Evolutionary conservation across 2,888 invertebrate genomes (phyloP), one percentile per base, ranked within the genome.

Genomic region (Drosophila paramelanica): DNA sequence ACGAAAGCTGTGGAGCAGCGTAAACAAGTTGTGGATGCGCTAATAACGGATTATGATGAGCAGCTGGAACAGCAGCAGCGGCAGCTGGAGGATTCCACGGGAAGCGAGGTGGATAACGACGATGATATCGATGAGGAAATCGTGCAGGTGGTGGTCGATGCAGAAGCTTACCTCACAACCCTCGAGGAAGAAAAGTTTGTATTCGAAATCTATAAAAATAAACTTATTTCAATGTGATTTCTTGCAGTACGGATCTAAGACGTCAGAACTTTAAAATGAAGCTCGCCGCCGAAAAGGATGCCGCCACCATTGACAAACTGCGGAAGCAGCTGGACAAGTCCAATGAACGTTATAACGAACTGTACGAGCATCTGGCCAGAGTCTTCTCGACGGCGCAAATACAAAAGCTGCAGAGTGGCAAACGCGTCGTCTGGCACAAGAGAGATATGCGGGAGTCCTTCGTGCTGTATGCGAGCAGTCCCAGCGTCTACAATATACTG

Each of bases 151-250:
- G 57, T 74, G n/a, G 51, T 69, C 25, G 47, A 73, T 47, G 69
- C 65, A 0, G 74, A 69, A 3, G 55, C 42, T 0, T 74, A 74
- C 14, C 51, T 74, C 0, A 66, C 31, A 25, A 10, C 10, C 0
- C 43, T 74, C 13, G 66, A 66, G 7, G 3, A 6, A 4, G 66
- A 74, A 42, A 74, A 74, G 74, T 74, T 17, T 17, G 61, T 67
- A 43, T 3, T 8, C 1, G 10, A 7, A 1, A 31, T 3, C 11
- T 1, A 17, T n/a, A 31, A 13, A 5, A 6, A 11, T 10, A 6
- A 1, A 4, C 5, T 2, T 5, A 14, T n/a, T 13, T 2, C 36
- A 47, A 49, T 62, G 43, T 1, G 1, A 11, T 47, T 41, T n/a
- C 3, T 50, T 56, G 8, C 43, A 74, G 74, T 51, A 39, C 41